Evolutionary conservation across 1,140 invertebrate genomes (phyloP).

Genomic region (Cyclargus thomasi): DNA sequence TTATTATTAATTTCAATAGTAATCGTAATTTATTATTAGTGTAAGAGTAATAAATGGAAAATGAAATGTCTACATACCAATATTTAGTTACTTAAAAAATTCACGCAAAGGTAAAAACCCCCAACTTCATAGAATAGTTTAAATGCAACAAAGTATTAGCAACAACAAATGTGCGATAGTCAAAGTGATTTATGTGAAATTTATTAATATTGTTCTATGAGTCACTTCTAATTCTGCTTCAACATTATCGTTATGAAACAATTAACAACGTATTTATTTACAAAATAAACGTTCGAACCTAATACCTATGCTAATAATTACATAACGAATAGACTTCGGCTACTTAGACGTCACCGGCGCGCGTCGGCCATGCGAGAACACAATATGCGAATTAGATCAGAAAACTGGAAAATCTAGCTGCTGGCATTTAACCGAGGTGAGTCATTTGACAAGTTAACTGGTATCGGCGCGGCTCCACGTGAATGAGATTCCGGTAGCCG

Average conservation of each 20-base stretch:
- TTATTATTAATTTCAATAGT: too few relatives aligned
- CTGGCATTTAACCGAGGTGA: conserved; percentile 69
- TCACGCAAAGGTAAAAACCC: not conserved
- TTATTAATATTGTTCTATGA: not conserved
- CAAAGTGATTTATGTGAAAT: not conserved
- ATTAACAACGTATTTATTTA: not conserved
- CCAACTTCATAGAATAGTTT: too few relatives aligned
- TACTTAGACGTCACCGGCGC: conserved; percentile 35
- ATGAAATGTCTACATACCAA: too few relatives aligned
- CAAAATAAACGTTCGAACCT: not conserved
- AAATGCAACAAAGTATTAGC: not conserved
- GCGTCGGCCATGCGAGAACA: conserved; percentile 41
- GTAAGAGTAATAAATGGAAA: too few relatives aligned
- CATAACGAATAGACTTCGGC: conserved; percentile 32
- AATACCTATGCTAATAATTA: conserved; percentile 18
- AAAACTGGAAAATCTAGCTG: conserved; percentile 71
- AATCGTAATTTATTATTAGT: too few relatives aligned
- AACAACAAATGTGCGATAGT: not conserved
- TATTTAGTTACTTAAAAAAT: too few relatives aligned
- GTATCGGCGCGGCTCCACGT: conserved; percentile 61
- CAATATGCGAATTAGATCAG: conserved; percentile 63
- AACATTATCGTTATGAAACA: not conserved
- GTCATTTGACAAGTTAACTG: conserved; percentile 72
- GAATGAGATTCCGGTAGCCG: conserved; percentile 74
- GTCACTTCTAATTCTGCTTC: not conserved